phyloP scores from a whole-genome alignment of 2,797 vertebrate species.

The Antrozous pallidus region DNA sequence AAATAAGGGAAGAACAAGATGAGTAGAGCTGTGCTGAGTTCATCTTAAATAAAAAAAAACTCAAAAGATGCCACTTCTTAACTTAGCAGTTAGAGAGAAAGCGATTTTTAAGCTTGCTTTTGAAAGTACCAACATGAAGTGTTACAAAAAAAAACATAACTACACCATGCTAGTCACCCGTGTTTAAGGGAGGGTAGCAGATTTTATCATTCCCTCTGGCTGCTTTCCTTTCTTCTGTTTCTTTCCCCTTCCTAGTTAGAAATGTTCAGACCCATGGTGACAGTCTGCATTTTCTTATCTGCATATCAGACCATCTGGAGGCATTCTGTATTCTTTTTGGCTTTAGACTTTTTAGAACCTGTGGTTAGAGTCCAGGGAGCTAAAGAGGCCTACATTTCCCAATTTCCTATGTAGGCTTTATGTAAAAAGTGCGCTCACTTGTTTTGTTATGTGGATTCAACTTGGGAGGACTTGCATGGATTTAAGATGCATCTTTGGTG shows the following conservation, averaged over 20 bases:
- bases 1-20: not conserved
- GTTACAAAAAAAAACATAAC: not conserved
- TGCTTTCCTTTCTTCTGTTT: constrained; percentile 43
- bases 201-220: not conserved
- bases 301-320: constrained; percentile 57
- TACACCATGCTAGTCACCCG: not conserved
- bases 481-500: not conserved
- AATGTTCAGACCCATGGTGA: constrained; percentile 41
- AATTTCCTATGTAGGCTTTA: not conserved
- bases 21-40: not conserved
- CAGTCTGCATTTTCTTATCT: constrained; percentile 51
- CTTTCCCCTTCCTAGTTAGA: constrained; percentile 46
- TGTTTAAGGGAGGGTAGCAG: constrained; percentile 14
- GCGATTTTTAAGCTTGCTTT: not conserved
- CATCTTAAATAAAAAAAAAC: constrained; percentile 30
- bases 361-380: constrained; percentile 39
- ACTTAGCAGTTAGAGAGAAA: not conserved
- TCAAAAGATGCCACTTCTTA: not conserved
- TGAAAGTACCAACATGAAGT: not conserved
- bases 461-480: not conserved
- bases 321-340: constrained; percentile 45
- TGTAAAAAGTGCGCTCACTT: not conserved
- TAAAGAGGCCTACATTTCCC: constrained; percentile 26
- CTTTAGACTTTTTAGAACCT: constrained; percentile 64
- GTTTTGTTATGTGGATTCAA: constrained; percentile 33